Percentiles rank a stretch among this genome's conserved stretches.
Evolutionary conservation across 1,140 invertebrate genomes (phyloP).

Genomic region (Atopsyche davidsoni): DNA sequence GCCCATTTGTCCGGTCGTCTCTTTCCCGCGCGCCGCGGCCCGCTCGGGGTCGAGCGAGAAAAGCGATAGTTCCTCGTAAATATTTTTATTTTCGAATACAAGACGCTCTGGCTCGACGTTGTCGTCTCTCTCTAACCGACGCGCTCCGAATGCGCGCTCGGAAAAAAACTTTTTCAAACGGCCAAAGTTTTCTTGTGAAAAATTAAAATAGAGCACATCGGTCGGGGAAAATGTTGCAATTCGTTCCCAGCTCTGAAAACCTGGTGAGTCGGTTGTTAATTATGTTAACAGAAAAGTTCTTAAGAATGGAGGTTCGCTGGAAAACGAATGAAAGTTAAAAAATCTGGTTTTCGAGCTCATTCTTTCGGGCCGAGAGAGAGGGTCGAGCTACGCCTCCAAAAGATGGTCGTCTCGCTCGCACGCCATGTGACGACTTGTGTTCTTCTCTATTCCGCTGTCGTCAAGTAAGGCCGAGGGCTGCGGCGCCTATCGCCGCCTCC

Average conservation of each 20-base stretch:
- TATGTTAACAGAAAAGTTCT: too few species aligned
- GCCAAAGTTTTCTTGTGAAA: slow-evolving; percentile 12
- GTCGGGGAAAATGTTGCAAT: too few species aligned
- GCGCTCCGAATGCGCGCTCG: slow-evolving; percentile 1
- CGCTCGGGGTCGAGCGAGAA: slow-evolving; percentile 14
- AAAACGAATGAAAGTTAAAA: background rate
- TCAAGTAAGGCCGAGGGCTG: slow-evolving; percentile 18
- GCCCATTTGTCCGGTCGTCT: slow-evolving; percentile 21
- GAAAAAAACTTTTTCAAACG: slow-evolving; percentile 11
- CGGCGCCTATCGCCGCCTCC: slow-evolving; percentile 22
- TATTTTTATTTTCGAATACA: slow-evolving; percentile 18
- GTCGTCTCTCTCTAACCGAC: slow-evolving; percentile 14
- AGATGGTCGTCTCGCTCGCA: slow-evolving; percentile 22
- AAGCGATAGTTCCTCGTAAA: slow-evolving; percentile 19
- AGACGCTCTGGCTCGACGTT: slow-evolving; percentile 3
- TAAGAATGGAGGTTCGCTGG: background rate
- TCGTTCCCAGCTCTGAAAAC: too few species aligned
- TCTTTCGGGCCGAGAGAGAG: slow-evolving; percentile 14
- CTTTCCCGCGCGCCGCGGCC: slow-evolving; percentile 7
- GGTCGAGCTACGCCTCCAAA: slow-evolving; percentile 22
- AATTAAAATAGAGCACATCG: too few species aligned
- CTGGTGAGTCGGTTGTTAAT: too few species aligned
- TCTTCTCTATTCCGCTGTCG: slow-evolving; percentile 24
- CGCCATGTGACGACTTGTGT: slow-evolving; percentile 26
- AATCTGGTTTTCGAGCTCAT: too few species aligned